Percentiles rank a stretch among this genome's conserved stretches.
Conservation (phyloP, 2,113 vertebrate species). For the Semicossyphus pulcher region DNA sequence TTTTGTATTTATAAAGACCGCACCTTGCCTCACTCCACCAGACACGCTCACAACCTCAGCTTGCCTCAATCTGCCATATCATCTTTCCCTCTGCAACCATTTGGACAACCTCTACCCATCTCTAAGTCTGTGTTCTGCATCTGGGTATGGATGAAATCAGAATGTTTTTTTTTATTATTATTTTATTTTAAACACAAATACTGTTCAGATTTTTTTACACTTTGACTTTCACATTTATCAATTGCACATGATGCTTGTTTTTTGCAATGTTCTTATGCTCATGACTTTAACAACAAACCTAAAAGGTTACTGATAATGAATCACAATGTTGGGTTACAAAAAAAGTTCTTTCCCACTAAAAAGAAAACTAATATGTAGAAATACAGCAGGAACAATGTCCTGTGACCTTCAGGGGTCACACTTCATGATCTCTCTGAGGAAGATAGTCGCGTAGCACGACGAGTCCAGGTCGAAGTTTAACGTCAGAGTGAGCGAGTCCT, state of each 20-base stretch:
- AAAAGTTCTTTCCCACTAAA: constrained; percentile 2
- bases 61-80: too few species aligned
- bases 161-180: not conserved
- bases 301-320: constrained; percentile 25
- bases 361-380: constrained; percentile 5
- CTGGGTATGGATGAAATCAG: not conserved
- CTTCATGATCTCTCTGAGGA: constrained; percentile 96
- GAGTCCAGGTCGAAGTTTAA: constrained; percentile 91
- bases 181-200: constrained; percentile 57
- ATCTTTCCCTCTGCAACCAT: too few species aligned
- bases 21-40: too few species aligned
- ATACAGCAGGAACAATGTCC: not conserved
- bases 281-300: constrained; percentile 41
- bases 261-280: constrained; percentile 5
- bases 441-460: constrained; percentile 94
- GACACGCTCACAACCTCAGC: too few species aligned
- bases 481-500: constrained; percentile 69
- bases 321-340: constrained; percentile 45
- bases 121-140: too few species aligned
- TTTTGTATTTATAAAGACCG: too few species aligned
- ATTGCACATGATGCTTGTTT: not conserved
- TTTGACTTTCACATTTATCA: constrained; percentile 44
- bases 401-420: constrained; percentile 76
- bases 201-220: constrained; percentile 40
- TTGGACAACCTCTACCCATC: too few species aligned